Evolutionary conservation across 2,797 vertebrate species (phyloP).

Genomic region (Siniperca undulata): DNA sequence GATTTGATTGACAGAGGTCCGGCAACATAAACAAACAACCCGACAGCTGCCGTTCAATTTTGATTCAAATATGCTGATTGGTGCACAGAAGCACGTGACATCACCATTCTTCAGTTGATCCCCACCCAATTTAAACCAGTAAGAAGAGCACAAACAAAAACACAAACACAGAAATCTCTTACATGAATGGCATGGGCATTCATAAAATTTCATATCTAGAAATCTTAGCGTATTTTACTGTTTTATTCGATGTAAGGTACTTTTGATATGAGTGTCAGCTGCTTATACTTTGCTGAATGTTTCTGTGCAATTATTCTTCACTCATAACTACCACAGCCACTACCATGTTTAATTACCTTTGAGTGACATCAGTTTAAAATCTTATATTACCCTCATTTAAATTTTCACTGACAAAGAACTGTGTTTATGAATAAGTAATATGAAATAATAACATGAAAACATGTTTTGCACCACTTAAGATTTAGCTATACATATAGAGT

Average conservation of each 20-base stretch:
- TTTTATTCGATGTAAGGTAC: neutral
- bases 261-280: slow-evolving; percentile 4
- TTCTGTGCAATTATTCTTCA: slow-evolving; percentile 21
- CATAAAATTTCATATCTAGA: neutral
- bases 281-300: neutral
- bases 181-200: neutral
- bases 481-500: neutral
- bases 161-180: neutral
- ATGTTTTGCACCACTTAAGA: neutral
- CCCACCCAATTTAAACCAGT: neutral
- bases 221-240: neutral
- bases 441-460: neutral
- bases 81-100: neutral
- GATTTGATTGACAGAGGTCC: neutral
- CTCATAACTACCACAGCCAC: slow-evolving; percentile 13
- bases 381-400: neutral
- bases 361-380: slow-evolving; percentile 27
- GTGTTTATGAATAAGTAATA: slow-evolving; percentile 2
- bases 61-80: neutral
- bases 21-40: neutral
- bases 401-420: slow-evolving; percentile 5
- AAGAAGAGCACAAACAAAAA: neutral
- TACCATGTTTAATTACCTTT: slow-evolving; percentile 13
- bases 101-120: neutral
- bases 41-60: neutral